A percentile compares a stretch with the other conserved stretches of the same genome.
phyloP scores from a whole-genome alignment of 1,140 invertebrate species.

The Panonychus citri region DNA sequence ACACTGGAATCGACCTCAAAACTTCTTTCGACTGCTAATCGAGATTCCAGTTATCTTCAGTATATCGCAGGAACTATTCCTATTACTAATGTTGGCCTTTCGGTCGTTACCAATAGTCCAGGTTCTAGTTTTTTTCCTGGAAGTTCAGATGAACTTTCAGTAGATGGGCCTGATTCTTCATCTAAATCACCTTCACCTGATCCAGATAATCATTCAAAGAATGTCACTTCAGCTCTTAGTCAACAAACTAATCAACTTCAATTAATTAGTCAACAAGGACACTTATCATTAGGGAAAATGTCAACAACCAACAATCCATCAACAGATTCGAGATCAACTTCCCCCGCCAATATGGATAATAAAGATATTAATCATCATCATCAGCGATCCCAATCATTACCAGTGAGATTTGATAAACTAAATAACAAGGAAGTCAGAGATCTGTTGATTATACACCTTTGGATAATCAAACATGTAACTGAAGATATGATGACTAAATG shows the following conservation, averaged over 20 bases:
- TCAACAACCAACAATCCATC: too few relatives aligned
- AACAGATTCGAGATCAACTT: neutral
- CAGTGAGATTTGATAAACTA: constrained; percentile 44
- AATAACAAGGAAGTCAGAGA: constrained; percentile 52
- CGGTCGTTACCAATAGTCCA: neutral
- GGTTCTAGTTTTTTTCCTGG: neutral
- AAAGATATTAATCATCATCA: neutral
- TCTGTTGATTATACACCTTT: constrained; percentile 65
- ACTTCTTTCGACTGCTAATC: neutral
- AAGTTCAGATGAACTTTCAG: neutral
- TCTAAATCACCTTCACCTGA: constrained; percentile 2
- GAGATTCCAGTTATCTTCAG: constrained; percentile 47
- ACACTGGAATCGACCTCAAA: neutral
- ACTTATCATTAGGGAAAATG: neutral
- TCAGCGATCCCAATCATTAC: constrained; percentile 13
- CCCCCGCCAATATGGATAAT: neutral
- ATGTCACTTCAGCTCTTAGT: neutral
- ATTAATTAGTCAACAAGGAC: neutral
- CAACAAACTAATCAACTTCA: too few relatives aligned
- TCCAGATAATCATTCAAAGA: neutral
- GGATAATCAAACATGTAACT: constrained; percentile 65
- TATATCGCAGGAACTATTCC: constrained; percentile 36
- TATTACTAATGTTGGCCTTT: neutral
- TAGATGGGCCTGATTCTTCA: neutral
- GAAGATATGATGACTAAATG: constrained; percentile 67